A percentile compares a stretch with the other conserved stretches of the same genome.
Conservation (phyloP, 2,797 vertebrate species). For the Onychomys torridus region DNA sequence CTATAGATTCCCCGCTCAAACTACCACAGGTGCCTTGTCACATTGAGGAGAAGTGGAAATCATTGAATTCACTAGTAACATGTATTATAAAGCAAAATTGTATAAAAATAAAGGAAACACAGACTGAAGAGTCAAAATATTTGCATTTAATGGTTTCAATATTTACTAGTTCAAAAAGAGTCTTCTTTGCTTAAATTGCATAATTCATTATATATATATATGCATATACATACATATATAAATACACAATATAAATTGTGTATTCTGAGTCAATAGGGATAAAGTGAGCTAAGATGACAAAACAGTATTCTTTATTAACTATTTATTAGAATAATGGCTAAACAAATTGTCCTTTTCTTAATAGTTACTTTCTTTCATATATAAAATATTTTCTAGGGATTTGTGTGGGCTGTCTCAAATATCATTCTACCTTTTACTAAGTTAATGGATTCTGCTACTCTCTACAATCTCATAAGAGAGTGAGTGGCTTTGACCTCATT, state of each 20-base stretch:
- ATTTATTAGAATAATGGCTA: not conserved
- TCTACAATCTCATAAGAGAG: not conserved
- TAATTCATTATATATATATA: not conserved
- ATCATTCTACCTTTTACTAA: not conserved
- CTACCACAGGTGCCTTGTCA: not conserved
- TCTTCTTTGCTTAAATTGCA: not conserved
- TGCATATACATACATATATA: not conserved
- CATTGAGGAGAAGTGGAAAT: too few relatives aligned
- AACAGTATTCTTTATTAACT: not conserved
- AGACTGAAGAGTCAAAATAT: not conserved
- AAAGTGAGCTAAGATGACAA: not conserved
- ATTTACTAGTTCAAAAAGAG: not conserved
- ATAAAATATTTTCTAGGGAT: not conserved
- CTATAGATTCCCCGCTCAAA: not conserved
- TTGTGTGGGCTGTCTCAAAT: not conserved
- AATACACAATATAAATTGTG: not conserved
- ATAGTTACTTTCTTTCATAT: not conserved
- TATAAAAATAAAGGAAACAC: not conserved
- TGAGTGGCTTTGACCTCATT: not conserved
- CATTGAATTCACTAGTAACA: not conserved
- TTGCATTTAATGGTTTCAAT: not conserved
- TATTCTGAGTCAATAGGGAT: not conserved
- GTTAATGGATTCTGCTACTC: not conserved
- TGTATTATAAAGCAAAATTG: not conserved
- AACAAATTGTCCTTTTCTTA: not conserved